phyloP scores from a whole-genome alignment of 2,888 invertebrate species.

The Entomobrya multifasciata region DNA sequence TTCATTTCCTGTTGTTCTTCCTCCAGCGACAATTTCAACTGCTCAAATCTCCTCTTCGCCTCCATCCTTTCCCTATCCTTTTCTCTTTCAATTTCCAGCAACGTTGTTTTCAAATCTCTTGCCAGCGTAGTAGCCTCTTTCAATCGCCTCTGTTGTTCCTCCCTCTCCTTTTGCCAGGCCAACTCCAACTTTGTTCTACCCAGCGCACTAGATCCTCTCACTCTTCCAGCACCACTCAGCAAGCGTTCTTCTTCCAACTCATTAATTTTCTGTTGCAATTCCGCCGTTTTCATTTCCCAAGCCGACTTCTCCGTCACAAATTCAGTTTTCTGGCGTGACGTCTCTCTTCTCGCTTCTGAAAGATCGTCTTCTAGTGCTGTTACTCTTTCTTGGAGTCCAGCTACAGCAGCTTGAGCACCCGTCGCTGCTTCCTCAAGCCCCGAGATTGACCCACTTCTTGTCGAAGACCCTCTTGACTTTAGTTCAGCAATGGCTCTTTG shows the following conservation, averaged over 20 bases:
- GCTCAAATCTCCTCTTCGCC: conserved; percentile 91
- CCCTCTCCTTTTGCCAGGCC: conserved; percentile 96
- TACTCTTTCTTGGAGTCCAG: conserved; percentile 90
- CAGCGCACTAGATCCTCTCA: conserved; percentile 89
- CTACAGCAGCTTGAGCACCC: conserved; percentile 80
- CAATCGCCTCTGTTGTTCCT: conserved; percentile 93
- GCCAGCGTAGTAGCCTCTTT: conserved; percentile 95
- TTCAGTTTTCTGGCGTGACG: conserved; percentile 92
- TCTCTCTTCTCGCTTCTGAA: conserved; percentile 90
- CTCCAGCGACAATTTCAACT: conserved; percentile 90
- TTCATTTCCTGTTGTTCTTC: conserved; percentile 95
- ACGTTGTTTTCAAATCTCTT: conserved; percentile 91
- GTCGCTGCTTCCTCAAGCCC: conserved; percentile 86
- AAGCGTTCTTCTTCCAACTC: conserved; percentile 93
- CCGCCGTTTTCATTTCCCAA: conserved; percentile 92
- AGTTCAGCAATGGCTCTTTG: conserved; percentile 91
- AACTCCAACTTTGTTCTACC: conserved; percentile 91
- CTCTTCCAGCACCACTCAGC: conserved; percentile 90
- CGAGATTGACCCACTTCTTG: conserved; percentile 84
- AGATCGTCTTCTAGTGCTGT: conserved; percentile 93
- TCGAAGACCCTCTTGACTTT: conserved; percentile 82
- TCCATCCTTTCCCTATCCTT: conserved; percentile 94
- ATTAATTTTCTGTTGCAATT: conserved; percentile 93
- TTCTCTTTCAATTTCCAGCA: conserved; percentile 94
- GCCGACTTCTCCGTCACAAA: conserved; percentile 93